A percentile compares a stretch with the other conserved stretches of the same genome.
Conservation (phyloP, 2,797 vertebrate genomes). For the Acanthurus lineatus region DNA sequence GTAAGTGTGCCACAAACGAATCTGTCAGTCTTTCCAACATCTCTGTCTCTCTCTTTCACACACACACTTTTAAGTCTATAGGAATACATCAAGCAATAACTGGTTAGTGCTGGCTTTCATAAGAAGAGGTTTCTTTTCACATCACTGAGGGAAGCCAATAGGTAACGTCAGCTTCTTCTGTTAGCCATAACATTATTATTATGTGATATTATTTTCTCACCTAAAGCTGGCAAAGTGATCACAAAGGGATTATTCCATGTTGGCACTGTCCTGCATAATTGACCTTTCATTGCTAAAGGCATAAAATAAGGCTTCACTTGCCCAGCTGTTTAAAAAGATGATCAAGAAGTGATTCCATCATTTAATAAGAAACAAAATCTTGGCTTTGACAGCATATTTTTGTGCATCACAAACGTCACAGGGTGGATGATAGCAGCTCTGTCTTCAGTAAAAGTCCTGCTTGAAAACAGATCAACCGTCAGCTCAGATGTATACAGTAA, state of each 20-base stretch:
- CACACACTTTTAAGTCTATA: not conserved
- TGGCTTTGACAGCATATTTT: not conserved
- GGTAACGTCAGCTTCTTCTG: not conserved
- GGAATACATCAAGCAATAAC: constrained; percentile 2
- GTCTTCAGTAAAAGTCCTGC: not conserved
- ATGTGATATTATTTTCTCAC: constrained; percentile 3
- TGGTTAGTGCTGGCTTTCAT: not conserved
- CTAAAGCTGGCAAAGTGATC: not conserved
- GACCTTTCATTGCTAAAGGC: not conserved
- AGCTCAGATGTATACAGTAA: constrained; percentile 9
- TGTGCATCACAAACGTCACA: not conserved
- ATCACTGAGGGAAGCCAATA: not conserved
- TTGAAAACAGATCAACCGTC: constrained; percentile 6
- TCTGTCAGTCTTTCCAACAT: constrained; percentile 17
- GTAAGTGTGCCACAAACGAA: not conserved
- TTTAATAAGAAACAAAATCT: not conserved
- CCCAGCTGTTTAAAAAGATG: not conserved
- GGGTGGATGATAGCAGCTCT: not conserved
- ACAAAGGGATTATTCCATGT: not conserved
- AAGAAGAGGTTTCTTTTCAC: not conserved
- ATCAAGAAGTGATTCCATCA: not conserved
- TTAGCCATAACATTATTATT: not conserved
- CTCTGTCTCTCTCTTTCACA: not conserved
- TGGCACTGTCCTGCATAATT: not conserved
- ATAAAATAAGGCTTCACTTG: not conserved